These are phyloP conservation scores for Aptenodytes patagonicus DNA, from an alignment of 2,113 vertebrate species.

Conservation along the genomic window DNA sequence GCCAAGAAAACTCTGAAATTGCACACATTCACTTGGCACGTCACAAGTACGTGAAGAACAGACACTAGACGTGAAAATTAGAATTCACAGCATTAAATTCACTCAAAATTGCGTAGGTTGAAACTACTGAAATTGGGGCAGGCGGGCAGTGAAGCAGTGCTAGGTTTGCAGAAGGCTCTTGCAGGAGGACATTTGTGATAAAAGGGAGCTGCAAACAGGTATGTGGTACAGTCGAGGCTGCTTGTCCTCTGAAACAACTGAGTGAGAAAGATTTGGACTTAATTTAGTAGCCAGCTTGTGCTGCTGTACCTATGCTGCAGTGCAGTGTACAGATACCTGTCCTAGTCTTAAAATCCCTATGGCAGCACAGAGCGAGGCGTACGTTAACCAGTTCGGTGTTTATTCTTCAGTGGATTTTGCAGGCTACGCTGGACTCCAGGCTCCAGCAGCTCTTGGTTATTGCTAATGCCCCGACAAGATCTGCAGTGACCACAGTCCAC, in stretches of 20 bases:
- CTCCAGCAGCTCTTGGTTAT: background rate
- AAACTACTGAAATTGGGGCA: background rate
- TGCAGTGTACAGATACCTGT: background rate
- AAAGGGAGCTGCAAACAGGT: background rate
- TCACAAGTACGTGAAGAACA: background rate
- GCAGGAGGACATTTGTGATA: background rate
- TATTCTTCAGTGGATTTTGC: background rate
- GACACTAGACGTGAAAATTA: background rate
- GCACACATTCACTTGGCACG: background rate
- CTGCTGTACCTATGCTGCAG: background rate
- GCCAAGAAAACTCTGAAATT: background rate
- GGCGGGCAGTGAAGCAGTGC: fast-evolving
- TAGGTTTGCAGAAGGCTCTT: background rate
- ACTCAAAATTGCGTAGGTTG: background rate
- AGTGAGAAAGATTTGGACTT: background rate
- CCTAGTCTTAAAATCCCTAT: fast-evolving
- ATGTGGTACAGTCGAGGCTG: background rate
- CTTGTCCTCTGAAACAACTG: background rate
- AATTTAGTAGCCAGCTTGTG: background rate
- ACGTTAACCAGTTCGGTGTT: fast-evolving
- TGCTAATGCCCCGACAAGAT: background rate
- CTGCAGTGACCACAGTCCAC: background rate
- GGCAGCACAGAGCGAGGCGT: background rate
- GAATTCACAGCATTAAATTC: background rate
- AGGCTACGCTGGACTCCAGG: fast-evolving